phyloP scores from a whole-genome alignment of 2,113 vertebrate species.

The Benitochromis conjunctus region DNA sequence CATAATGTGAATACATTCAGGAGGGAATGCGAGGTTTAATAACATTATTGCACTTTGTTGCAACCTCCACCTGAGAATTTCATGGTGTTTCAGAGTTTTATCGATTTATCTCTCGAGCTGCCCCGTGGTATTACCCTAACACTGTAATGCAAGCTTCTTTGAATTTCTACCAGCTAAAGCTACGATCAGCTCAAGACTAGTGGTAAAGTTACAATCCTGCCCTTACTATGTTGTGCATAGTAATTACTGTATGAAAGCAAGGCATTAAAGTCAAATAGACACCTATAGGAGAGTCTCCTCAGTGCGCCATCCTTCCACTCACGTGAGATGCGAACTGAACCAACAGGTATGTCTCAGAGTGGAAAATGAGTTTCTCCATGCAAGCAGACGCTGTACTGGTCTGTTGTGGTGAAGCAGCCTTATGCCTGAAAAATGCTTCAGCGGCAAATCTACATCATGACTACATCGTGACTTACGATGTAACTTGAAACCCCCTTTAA shows the following conservation, averaged over 20 bases:
- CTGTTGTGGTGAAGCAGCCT: neutral
- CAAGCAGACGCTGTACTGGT: neutral
- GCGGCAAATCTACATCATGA: neutral
- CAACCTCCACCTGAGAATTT: neutral
- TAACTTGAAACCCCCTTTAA: neutral
- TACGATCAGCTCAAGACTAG: neutral
- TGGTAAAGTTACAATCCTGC: neutral
- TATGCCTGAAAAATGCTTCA: neutral
- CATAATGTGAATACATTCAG: neutral
- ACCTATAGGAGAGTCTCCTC: neutral
- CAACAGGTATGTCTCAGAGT: neutral
- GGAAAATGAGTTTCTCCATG: neutral
- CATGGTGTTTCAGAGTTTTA: neutral
- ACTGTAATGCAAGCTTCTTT: neutral
- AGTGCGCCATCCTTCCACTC: rapidly evolving
- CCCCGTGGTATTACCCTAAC: neutral
- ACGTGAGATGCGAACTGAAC: neutral
- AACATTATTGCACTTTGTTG: neutral
- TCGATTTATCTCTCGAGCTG: neutral
- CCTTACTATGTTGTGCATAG: neutral
- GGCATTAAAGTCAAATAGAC: neutral
- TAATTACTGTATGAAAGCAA: neutral
- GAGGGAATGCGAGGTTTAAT: neutral
- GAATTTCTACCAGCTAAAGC: neutral
- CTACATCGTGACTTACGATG: neutral